Evolutionary conservation across 1,140 invertebrate genomes (phyloP).

Genomic region (Trinorchestia longiramus): DNA sequence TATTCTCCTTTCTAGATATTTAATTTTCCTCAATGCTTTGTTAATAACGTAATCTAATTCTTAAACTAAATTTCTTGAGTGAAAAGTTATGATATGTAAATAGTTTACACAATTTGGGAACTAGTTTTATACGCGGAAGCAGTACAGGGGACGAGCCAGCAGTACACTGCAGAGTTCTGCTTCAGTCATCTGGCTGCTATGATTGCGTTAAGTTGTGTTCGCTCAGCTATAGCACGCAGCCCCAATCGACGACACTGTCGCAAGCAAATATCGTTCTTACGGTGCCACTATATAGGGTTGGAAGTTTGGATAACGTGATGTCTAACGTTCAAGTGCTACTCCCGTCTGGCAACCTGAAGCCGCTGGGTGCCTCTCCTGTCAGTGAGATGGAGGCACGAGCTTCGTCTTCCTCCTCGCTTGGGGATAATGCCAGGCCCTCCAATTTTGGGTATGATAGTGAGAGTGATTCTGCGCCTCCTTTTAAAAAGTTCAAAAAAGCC

Average conservation of each 20-base stretch:
- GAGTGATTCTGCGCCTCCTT: conserved; percentile 62
- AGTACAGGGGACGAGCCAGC: conserved; percentile 23
- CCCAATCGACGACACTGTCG: conserved; percentile 59
- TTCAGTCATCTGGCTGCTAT: conserved; percentile 67
- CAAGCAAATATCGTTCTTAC: conserved; percentile 63
- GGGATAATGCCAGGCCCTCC: conserved; percentile 44
- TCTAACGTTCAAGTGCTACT: conserved; percentile 59
- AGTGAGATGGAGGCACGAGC: conserved; percentile 12
- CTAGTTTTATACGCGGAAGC: conserved; percentile 38
- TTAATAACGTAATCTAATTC: neutral
- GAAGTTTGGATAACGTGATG: conserved; percentile 60
- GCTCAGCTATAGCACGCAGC: conserved; percentile 55
- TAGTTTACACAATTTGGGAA: neutral
- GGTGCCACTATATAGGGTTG: conserved; percentile 54
- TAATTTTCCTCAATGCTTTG: neutral
- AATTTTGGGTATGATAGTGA: conserved; percentile 62
- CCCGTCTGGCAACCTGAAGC: conserved; percentile 55
- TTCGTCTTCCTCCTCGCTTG: conserved; percentile 53
- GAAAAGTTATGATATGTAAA: neutral
- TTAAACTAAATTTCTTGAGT: neutral
- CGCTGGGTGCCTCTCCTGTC: conserved; percentile 32
- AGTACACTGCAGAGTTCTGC: conserved; percentile 40
- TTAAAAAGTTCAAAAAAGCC: conserved; percentile 64
- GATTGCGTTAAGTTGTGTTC: conserved; percentile 60
- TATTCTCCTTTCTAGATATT: neutral